Base-by-base conservation (phyloP, 2,888 invertebrate species). In the Xylocampa areola region DNA sequence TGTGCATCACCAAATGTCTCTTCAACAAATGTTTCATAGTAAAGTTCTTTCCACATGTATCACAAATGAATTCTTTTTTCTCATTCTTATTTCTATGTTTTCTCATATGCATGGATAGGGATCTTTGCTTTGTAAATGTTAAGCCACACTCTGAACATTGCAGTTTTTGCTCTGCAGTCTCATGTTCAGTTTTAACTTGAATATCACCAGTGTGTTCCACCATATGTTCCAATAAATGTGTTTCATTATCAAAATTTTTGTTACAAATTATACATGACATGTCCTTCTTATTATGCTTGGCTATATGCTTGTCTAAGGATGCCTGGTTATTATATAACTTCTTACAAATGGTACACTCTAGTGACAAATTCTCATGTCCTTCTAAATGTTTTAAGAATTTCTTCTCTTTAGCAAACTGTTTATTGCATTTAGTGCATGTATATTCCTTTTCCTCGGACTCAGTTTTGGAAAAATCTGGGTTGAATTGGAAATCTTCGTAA, bases 1-100 rank as follows among this genome's bases (percentile, higher is more conserved):
- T 88, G 73, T 96, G 96, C 19, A 94, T 86, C 68, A 94, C 94
- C 44, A 92, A 71, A 67, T 95, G 95, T n/a, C 94, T 81, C 33
- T 87, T 88, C 6, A 95, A 76, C 16, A 88, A 76, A 21, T 88
- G 80, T 54, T 93, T 88, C 30, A 85, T 79, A 0, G 76, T 70
- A 76, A 94, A 95, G 3, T 77, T 82, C 65, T 94, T 94, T 0
- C 82, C 80, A 64, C 95, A 95, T 14, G 88, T 77, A 48, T 94
- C 91, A 79, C 95, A 95, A 48, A 86, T 82, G 58, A 81, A 88
- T 3, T 68, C 51, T 58, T 81, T 80, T 49, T 87, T 86, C 50
- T 80, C 76, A 59, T 84, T 84, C 19, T 80, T 82, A 14, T 54
- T 68, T 54, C 76, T 84, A 66, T 92, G 91, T 59, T 84, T 88